Conservation (phyloP, 2,797 vertebrate genomes). For the Periophthalmus magnuspinnatus region DNA sequence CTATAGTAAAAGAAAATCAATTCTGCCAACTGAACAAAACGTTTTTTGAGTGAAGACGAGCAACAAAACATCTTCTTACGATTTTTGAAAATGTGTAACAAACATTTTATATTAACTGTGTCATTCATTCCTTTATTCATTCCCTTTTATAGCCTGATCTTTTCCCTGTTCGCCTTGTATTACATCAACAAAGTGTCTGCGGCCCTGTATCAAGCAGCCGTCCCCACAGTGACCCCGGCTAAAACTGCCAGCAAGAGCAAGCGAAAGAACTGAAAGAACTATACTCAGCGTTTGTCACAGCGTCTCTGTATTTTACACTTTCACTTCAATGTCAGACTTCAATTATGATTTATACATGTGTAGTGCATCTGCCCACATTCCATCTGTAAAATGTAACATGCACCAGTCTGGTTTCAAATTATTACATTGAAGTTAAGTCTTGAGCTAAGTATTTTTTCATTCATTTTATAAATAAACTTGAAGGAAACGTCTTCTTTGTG, state of each 20-base stretch:
- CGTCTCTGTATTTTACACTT: not conserved
- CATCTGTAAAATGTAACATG: constrained; percentile 1
- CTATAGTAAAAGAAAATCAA: too few species aligned
- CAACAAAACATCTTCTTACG: too few species aligned
- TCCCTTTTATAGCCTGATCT: constrained; percentile 72
- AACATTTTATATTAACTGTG: not conserved
- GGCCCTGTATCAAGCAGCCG: constrained; percentile 86
- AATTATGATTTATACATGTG: not conserved
- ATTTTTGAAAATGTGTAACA: not conserved
- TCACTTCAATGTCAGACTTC: not conserved
- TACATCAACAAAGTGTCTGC: constrained; percentile 98
- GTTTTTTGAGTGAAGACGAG: too few species aligned
- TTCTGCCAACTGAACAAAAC: too few species aligned
- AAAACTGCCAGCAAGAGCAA: constrained; percentile 89
- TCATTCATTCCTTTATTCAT: not conserved
- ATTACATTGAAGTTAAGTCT: constrained; percentile 36
- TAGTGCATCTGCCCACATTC: constrained; percentile 36
- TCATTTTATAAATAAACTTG: constrained; percentile 77
- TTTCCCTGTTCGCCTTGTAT: constrained; percentile 86
- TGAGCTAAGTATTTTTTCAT: constrained; percentile 36
- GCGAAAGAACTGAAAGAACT: constrained; percentile 87
- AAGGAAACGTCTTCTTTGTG: constrained; percentile 30
- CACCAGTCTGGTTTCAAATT: constrained; percentile 24
- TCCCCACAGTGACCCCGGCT: constrained; percentile 67
- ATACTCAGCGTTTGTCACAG: constrained; percentile 7